phyloP scores from a whole-genome alignment of 2,888 invertebrate species.

The Netelia melanura region DNA sequence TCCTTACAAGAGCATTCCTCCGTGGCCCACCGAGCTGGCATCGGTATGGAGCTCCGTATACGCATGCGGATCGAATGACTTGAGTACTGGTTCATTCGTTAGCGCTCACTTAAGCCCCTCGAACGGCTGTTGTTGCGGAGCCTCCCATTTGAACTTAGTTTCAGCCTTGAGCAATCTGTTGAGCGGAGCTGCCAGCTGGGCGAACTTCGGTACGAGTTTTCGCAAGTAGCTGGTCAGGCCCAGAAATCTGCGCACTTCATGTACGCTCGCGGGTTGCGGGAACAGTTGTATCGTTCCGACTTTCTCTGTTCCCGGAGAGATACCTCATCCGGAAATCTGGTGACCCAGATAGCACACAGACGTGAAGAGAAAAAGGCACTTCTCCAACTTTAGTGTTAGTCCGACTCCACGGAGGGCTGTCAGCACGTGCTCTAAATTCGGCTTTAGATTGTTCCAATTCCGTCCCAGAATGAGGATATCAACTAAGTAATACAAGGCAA shows the following conservation, averaged over 20 bases:
- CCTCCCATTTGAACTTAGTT: neutral
- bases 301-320: slow-evolving; percentile 1
- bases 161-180: neutral
- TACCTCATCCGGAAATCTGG: neutral
- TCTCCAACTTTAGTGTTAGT: neutral
- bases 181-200: neutral
- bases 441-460: slow-evolving; percentile 70
- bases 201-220: slow-evolving; percentile 10
- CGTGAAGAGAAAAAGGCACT: too few species aligned
- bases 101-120: neutral
- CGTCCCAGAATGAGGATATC: slow-evolving; percentile 25
- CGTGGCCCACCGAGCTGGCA: too few species aligned
- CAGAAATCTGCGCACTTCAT: slow-evolving; percentile 8
- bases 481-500: slow-evolving; percentile 12
- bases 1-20: slow-evolving; percentile 36
- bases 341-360: too few species aligned
- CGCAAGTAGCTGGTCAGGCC: slow-evolving; percentile 16
- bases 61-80: too few species aligned
- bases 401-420: neutral
- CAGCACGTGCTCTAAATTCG: neutral
- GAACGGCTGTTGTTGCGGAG: neutral
- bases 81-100: too few species aligned
- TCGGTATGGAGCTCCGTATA: too few species aligned
- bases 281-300: neutral
- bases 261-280: neutral